Conservation (phyloP, 1,140 invertebrate species). For the Metaphire vulgaris region DNA sequence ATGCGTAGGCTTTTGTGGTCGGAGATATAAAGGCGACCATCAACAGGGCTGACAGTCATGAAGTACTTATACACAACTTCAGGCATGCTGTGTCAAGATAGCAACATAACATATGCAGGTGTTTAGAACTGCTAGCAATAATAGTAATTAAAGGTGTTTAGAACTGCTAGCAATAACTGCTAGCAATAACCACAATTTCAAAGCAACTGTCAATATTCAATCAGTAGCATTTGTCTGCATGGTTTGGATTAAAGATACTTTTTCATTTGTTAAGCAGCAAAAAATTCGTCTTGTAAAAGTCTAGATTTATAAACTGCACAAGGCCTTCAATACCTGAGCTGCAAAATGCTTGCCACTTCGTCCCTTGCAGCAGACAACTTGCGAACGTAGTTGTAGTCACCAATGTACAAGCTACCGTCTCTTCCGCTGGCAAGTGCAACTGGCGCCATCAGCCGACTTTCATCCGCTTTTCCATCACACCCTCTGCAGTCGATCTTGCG, state of each 20-base stretch:
- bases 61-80: constrained; percentile 90
- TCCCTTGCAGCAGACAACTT: constrained; percentile 70
- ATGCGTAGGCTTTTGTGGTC: constrained; percentile 65
- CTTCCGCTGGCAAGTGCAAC: constrained; percentile 81
- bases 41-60: constrained; percentile 84
- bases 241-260: no score
- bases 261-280: no score
- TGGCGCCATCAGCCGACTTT: constrained; percentile 77
- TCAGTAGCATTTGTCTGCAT: no score
- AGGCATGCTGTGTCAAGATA: constrained; percentile 66
- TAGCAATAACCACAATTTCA: no score
- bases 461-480: constrained; percentile 71
- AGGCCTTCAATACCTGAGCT: constrained; percentile 67
- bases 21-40: constrained; percentile 85
- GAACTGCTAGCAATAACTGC: no score
- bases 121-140: no score
- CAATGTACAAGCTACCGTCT: constrained; percentile 90
- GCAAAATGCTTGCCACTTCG: constrained; percentile 70
- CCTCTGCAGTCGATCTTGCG: constrained; percentile 64
- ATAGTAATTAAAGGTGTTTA: no score
- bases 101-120: no score
- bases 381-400: constrained; percentile 89
- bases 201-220: no score
- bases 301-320: no score
- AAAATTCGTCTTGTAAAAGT: no score